Evolutionary conservation across 2,113 vertebrate species (phyloP).

Genomic region (human (Homo sapiens)): DNA sequence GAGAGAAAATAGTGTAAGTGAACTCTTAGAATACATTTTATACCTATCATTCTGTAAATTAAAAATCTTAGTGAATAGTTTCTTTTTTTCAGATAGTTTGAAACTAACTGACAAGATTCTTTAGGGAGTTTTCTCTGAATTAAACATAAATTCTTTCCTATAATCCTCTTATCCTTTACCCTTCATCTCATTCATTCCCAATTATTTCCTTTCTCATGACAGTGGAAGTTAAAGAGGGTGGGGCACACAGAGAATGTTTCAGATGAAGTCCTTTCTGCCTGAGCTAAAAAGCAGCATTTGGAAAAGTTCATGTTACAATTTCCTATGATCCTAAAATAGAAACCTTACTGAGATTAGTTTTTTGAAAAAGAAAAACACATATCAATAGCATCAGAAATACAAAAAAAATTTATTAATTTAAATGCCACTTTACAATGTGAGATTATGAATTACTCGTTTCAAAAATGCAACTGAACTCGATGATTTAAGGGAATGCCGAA

Average conservation of each 20-base stretch:
- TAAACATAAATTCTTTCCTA: neutral
- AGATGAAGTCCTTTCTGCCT: neutral
- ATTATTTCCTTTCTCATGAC: conserved; percentile 22
- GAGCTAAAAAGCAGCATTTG: conserved; percentile 4
- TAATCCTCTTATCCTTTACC: neutral
- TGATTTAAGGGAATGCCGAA: neutral
- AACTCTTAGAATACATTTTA: neutral
- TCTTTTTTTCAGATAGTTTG: neutral
- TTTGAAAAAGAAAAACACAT: neutral
- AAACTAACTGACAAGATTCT: neutral
- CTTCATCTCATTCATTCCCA: neutral
- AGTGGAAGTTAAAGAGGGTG: neutral
- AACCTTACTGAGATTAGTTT: conserved; percentile 27
- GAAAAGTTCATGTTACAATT: conserved; percentile 42
- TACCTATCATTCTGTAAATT: neutral
- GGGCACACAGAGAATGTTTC: neutral
- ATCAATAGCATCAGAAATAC: neutral
- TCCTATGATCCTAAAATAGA: conserved; percentile 36
- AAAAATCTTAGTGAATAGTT: neutral
- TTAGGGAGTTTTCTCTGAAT: neutral
- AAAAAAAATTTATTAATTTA: conserved; percentile 3
- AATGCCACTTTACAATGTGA: neutral
- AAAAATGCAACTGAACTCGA: neutral
- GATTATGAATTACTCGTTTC: conserved; percentile 2
- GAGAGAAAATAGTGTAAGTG: neutral